A percentile compares a stretch with the other conserved stretches of the same genome.
Evolutionary conservation across 2,113 vertebrate genomes (phyloP).

Genomic region (Taurulus bubalis): DNA sequence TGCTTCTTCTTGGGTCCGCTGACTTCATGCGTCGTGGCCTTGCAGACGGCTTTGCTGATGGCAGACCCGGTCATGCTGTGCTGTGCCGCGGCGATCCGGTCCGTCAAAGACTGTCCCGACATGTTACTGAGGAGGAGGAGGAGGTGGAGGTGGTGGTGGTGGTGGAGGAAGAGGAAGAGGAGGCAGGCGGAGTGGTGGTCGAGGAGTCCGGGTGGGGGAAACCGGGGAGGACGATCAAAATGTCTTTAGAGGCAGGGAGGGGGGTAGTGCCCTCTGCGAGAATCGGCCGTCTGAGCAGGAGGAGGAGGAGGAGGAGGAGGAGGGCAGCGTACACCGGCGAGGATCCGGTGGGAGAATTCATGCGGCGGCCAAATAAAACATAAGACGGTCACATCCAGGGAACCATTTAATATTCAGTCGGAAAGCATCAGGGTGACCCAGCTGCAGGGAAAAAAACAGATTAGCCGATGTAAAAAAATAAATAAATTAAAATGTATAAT

Average conservation of each 20-base stretch:
- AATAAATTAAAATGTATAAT: neutral
- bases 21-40: constrained; percentile 92
- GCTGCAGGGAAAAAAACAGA: neutral
- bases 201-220: constrained; percentile 69
- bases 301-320: constrained; percentile 44
- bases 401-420: constrained; percentile 33
- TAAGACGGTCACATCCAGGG: constrained; percentile 59
- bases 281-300: constrained; percentile 59
- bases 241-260: constrained; percentile 75
- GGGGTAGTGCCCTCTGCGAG: constrained; percentile 74
- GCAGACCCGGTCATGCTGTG: constrained; percentile 91
- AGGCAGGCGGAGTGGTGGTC: constrained; percentile 61
- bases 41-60: constrained; percentile 90
- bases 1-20: constrained; percentile 95
- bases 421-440: constrained; percentile 35
- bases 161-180: constrained; percentile 36
- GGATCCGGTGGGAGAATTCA: constrained; percentile 78
- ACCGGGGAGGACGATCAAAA: constrained; percentile 75
- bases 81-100: constrained; percentile 90
- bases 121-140: constrained; percentile 74
- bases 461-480: neutral
- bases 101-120: constrained; percentile 92
- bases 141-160: constrained; percentile 11
- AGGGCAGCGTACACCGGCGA: constrained; percentile 70
- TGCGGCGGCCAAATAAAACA: constrained; percentile 69